phyloP scores from a whole-genome alignment of 2,888 invertebrate species.

The Drosophila multiciliata region DNA sequence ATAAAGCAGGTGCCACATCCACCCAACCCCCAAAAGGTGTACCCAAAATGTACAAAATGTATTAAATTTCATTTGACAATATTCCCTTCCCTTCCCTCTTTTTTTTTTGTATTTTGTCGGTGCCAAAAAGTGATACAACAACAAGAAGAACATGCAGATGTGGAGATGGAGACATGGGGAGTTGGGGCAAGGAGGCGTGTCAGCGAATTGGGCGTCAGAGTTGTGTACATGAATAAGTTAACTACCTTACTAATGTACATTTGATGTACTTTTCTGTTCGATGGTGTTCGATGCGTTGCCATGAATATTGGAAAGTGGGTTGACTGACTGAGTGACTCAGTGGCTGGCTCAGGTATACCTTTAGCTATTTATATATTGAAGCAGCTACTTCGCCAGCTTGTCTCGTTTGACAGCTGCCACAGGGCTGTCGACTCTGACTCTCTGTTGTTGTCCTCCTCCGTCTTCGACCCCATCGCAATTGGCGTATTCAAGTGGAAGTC shows the following conservation, averaged over 20 bases:
- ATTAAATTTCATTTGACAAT: conserved; percentile 69
- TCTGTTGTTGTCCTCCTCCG: conserved; percentile 10
- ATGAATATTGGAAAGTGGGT: conserved; percentile 40
- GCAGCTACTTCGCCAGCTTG: conserved; percentile 64
- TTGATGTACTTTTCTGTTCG: conserved; percentile 69
- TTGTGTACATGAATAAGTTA: conserved; percentile 73
- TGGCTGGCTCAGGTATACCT: conserved; percentile 45
- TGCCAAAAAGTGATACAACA: conserved; percentile 52
- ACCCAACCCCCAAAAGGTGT: background rate
- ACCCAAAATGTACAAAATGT: conserved; percentile 14
- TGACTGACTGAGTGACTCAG: conserved; percentile 2
- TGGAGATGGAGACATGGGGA: background rate
- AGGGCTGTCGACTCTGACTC: conserved; percentile 39
- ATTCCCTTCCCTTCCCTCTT: conserved; percentile 21
- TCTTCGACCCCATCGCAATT: conserved; percentile 10
- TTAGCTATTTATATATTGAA: conserved; percentile 70
- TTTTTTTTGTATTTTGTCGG: conserved; percentile 11
- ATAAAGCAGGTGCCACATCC: conserved; percentile 39
- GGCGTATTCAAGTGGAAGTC: conserved; percentile 57
- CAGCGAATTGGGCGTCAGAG: conserved; percentile 26
- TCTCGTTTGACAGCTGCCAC: conserved; percentile 71
- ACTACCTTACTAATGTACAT: conserved; percentile 75
- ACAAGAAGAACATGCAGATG: conserved; percentile 37
- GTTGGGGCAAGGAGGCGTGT: conserved; percentile 5
- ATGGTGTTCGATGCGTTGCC: conserved; percentile 35